Evolutionary conservation across 2,888 invertebrate species (phyloP).

Genomic region (Rotaria macrura): DNA sequence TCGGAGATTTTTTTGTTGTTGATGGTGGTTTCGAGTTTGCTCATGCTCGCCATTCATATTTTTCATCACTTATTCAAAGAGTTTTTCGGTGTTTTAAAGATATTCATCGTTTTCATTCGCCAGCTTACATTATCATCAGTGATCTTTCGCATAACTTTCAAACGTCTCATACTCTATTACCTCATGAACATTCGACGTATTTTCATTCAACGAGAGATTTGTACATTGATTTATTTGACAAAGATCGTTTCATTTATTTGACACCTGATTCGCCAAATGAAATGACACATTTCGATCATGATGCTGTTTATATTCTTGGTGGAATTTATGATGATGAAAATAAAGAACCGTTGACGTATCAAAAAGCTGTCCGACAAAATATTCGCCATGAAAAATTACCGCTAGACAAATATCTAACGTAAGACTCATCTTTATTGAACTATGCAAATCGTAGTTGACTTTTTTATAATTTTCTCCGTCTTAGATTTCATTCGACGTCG

Average conservation of each 20-base stretch:
- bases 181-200: not conserved
- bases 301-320: conserved; percentile 81
- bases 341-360: not conserved
- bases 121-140: not conserved
- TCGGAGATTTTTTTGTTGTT: not conserved
- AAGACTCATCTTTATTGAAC: not conserved
- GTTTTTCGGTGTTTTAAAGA: not conserved
- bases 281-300: conserved; percentile 58
- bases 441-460: too few species aligned
- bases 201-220: not conserved
- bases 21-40: not conserved
- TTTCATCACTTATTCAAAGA: not conserved
- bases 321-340: conserved; percentile 78
- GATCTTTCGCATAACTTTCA: not conserved
- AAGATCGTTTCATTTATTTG: conserved; percentile 72
- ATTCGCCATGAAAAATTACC: conserved; percentile 16
- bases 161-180: not conserved
- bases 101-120: conserved; percentile 2
- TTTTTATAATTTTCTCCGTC: not conserved
- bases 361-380: not conserved
- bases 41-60: not conserved
- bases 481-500: not conserved
- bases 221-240: conserved; percentile 50
- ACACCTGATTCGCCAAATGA: conserved; percentile 83
- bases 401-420: not conserved